Base-by-base conservation (phyloP, 2,113 vertebrate species). In the Orycteropus afer region DNA sequence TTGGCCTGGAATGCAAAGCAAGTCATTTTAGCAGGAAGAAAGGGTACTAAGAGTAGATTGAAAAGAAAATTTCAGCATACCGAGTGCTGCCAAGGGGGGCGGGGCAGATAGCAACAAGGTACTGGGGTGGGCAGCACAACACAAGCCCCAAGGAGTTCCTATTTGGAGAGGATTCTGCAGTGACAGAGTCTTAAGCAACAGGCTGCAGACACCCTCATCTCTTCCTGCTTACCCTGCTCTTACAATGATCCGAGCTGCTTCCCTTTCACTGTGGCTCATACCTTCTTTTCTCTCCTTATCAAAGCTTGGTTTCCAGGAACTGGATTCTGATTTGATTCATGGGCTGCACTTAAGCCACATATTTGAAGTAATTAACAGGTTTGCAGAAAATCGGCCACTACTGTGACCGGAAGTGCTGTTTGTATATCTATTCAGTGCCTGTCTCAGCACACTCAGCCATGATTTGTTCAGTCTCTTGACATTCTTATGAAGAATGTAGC, bases 291-390 rank as follows among this genome's bases (percentile, higher is more conserved):
- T 93, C 53, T 88, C 47, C 4, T 73, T 47, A 77, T 81, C 85
- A 63, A 69, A 61, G 61, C 34, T 34, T 5, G 0, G 32, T 79
- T 95, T 90, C 95, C 61, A 59, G 82, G 49, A 95, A 94, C 57
- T 40, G 20, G 55, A n/a, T 77, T 88, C 89, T 86, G 61, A 92
- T 80, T 86, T 69, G 81, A 92, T 91, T 92, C 88, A 84, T 63
- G 83, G 71, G 7, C 73, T 92, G 59, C 63, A 95, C 78, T 83
- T 94, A 86, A 76, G 71, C 73, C 71, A 86, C n/a, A 53, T 77
- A 65, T 55, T 49, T 81, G 81, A 93, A 94, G 87, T 90, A 77
- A 97, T 94, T 91, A 92, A 85, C 53, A 42, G 34, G 12, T 25
- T 25, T 73, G 40, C 11, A 14, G 37, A 7, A 51, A 87, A 87